Evolutionary conservation across 2,797 vertebrate genomes (phyloP), one percentile per base, ranked within the genome.

Genomic region (Lemur catta): DNA sequence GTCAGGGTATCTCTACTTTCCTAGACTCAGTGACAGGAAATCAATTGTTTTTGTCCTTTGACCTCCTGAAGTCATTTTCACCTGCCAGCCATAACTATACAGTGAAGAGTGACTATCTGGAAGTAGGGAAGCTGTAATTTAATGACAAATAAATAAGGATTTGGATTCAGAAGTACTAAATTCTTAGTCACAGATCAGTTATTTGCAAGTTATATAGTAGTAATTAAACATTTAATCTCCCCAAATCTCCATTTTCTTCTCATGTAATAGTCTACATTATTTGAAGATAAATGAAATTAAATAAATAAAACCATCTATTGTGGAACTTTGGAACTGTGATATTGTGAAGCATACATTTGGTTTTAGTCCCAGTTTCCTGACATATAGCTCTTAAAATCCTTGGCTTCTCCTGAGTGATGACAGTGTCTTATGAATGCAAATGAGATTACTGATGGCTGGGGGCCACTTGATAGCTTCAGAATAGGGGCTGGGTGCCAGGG

Each of bases 21-120:
- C 46, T 84, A 57, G 30, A 48, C 2, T 74, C 30, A n/a, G 11
- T 96, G 65, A 84, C 35, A 94, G 26, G 35, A 96, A 94, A 93
- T 88, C 80, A 75, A 78, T 89, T 80, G 4, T 57, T 89, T 91
- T 91, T 85, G 65, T 80, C 52, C 43, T 78, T 96, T 88, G 69
- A 85, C 30, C 33, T 95, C 33, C 55, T 84, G 26, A 78, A 94
- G n/a, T 69, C 33, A 87, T 79, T 79, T 93, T 94, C 61, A 41
- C 20, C 35, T 30, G 33, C n/a, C 30, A 93, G 24, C 43, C 14
- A 43, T 74, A 82, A 80, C 8, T 76, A 43, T 4, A 84, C 28
- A 55, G 3, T 30, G 35, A 43, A 84, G 26, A 93, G 59, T 67
- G 26, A 81, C 13, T 33, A 48, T 30, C 26, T 85, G 26, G 6